Evolutionary conservation across 2,797 vertebrate species (phyloP).

Genomic region (Clarias laeviceps): DNA sequence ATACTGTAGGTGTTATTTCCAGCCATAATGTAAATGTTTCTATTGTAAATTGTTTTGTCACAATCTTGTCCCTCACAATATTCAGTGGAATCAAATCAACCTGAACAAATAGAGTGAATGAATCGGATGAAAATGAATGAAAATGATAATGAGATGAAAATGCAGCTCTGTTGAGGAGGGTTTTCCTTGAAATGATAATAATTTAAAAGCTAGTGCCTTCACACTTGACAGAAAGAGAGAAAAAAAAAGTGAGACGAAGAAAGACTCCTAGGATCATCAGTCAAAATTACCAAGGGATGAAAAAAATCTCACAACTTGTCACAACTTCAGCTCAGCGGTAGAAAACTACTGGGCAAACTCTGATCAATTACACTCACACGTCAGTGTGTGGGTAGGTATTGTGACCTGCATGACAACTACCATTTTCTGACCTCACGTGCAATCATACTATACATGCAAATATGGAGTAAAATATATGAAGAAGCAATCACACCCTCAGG

Average conservation of each 20-base stretch:
- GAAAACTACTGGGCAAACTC: neutral
- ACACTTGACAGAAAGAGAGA: neutral
- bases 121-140: neutral
- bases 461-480: slow-evolving; percentile 38
- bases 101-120: neutral
- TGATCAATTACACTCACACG: neutral
- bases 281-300: neutral
- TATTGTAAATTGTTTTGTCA: slow-evolving; percentile 3
- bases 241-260: neutral
- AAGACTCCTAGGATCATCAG: neutral
- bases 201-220: neutral
- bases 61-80: neutral
- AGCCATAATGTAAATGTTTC: neutral
- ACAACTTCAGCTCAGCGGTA: neutral
- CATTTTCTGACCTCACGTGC: slow-evolving; percentile 32
- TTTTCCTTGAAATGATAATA: neutral
- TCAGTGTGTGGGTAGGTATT: neutral
- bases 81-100: neutral
- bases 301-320: neutral
- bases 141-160: neutral
- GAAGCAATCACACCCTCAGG: slow-evolving; percentile 13
- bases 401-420: neutral
- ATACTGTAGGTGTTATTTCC: neutral
- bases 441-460: slow-evolving; percentile 38
- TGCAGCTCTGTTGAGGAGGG: neutral